phyloP scores from a whole-genome alignment of 2,113 vertebrate genomes.

The Oxyura jamaicensis region DNA sequence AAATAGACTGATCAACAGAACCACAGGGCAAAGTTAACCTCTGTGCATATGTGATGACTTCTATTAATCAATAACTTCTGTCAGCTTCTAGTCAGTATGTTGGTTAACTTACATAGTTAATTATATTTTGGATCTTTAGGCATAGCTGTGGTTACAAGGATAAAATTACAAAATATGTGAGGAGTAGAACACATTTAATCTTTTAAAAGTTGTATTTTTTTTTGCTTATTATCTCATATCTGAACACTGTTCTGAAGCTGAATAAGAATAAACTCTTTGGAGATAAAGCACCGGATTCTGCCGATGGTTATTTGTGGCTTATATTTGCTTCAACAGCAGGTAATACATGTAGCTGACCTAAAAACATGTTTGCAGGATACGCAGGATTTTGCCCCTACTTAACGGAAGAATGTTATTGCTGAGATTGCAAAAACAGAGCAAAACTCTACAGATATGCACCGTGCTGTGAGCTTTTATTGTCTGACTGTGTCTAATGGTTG shows the following conservation, averaged over 20 bases:
- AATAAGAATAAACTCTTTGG: neutral
- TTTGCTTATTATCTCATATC: neutral
- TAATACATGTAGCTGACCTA: neutral
- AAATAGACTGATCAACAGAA: neutral
- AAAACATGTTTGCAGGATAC: neutral
- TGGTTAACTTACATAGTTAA: accelerated
- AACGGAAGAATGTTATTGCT: neutral
- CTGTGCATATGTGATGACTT: neutral
- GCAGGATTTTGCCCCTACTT: neutral
- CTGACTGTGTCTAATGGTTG: conserved; percentile 19
- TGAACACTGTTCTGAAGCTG: neutral
- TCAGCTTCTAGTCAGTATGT: neutral
- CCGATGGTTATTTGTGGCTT: neutral
- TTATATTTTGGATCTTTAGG: neutral
- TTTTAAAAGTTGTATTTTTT: neutral
- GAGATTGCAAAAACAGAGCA: neutral
- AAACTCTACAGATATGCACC: neutral
- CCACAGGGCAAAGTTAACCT: neutral
- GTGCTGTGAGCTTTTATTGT: conserved; percentile 55
- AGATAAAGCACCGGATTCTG: neutral
- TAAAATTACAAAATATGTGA: neutral
- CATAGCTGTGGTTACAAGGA: neutral
- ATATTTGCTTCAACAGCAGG: neutral
- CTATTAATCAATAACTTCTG: neutral
- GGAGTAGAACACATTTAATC: neutral